Evolutionary conservation across 1,140 invertebrate species (phyloP).

Genomic region (Zaprionus nigranus): DNA sequence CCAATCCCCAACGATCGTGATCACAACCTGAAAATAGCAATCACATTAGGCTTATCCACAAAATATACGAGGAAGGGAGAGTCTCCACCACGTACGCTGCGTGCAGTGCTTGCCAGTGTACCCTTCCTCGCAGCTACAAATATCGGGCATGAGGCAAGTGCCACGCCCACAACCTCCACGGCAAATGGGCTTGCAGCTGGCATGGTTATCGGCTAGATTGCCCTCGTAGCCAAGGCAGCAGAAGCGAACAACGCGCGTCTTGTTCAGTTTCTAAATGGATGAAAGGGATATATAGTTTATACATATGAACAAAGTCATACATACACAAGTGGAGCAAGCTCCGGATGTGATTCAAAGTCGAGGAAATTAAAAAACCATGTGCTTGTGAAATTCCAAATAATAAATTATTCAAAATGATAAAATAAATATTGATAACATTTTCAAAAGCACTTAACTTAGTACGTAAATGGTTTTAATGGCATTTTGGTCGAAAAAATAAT

Average conservation of each 20-base stretch:
- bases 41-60: neutral
- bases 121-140: constrained; percentile 78
- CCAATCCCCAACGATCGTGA: constrained; percentile 82
- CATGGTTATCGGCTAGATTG: constrained; percentile 76
- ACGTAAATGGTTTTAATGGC: no score
- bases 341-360: neutral
- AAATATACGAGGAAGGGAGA: neutral
- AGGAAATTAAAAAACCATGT: no score
- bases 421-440: no score
- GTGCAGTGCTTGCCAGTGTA: constrained; percentile 81
- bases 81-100: constrained; percentile 63
- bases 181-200: constrained; percentile 78
- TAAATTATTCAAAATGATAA: no score
- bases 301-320: no score
- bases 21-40: constrained; percentile 58
- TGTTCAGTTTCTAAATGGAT: constrained; percentile 65
- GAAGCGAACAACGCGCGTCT: constrained; percentile 79
- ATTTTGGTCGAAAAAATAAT: no score
- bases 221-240: constrained; percentile 82
- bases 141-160: constrained; percentile 74
- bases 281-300: no score
- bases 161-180: constrained; percentile 82
- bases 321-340: neutral
- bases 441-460: no score
- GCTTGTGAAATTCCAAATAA: no score